Evolutionary conservation across 2,888 invertebrate genomes (phyloP).

Genomic region (Scaptodrosophila latifasciaeformis): DNA sequence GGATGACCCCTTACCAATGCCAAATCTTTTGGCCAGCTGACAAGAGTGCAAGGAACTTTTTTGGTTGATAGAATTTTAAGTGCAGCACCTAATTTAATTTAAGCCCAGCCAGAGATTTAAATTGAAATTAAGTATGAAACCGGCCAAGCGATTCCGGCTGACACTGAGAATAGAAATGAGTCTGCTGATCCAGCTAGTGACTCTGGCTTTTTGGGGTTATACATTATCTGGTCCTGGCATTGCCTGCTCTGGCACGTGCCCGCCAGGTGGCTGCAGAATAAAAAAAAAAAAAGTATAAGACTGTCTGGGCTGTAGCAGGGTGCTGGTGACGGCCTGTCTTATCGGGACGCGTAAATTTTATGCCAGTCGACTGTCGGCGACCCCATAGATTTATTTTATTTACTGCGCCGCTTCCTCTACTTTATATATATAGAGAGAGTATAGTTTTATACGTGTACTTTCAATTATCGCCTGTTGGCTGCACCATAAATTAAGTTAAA

Average conservation of each 20-base stretch:
- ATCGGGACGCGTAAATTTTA: slow-evolving; percentile 50
- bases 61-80: too few species aligned
- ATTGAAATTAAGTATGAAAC: neutral
- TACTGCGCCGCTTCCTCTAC: slow-evolving; percentile 31
- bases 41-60: too few species aligned
- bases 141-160: too few species aligned
- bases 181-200: too few species aligned
- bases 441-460: slow-evolving; percentile 31
- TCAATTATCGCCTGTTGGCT: slow-evolving; percentile 63
- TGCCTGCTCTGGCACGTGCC: too few species aligned
- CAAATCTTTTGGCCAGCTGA: neutral
- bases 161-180: too few species aligned
- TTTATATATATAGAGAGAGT: slow-evolving; percentile 36
- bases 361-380: slow-evolving; percentile 3
- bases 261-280: too few species aligned
- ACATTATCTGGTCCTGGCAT: too few species aligned
- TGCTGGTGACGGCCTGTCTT: slow-evolving; percentile 15
- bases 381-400: slow-evolving; percentile 57
- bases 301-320: too few species aligned
- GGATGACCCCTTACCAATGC: too few species aligned
- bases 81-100: slow-evolving; percentile 54
- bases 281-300: too few species aligned
- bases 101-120: neutral
- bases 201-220: too few species aligned
- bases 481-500: slow-evolving; percentile 53